Base-by-base conservation (phyloP, 2,113 vertebrate genomes). In the Cephalopterus ornatus region DNA sequence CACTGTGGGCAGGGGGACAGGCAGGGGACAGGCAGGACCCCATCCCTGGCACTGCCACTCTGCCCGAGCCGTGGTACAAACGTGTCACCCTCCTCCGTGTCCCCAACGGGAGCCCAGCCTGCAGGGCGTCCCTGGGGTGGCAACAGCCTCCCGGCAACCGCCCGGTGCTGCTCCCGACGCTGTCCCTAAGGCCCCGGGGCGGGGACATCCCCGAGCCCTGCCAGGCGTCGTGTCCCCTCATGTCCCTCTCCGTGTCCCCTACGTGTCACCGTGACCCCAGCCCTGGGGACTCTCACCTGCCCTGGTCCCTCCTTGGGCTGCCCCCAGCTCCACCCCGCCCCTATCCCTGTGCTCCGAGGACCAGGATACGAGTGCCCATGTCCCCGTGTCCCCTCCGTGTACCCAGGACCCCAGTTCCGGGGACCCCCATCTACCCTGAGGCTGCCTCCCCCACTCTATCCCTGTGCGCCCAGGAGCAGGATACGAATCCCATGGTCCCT, bases 141-240 rank as follows among this genome's bases (percentile, higher is more conserved):
- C 78, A 77, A 90, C 92, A 53, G 39, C 32, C 17, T 76, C 89
- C 68, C 16, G 5, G 92, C 74, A 73, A 92, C 92, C 1, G 2
- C 72, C 23, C 21, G 9, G 20, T 3, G 82, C 50, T 19, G 55
- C 61, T 74, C 26, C 5, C 39, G 8, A 6, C 32, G 2, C n/a
- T 3, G 50, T 49, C 27, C 66, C 6, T 42, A 10, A 49, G 5
- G 56, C 8, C 26, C 30, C n/a, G 67, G 83, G 10, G 41, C 47
- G 83, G 90, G 56, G 20, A 47, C 7, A 32, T 27, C 47, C 30
- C n/a, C 26, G 63, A 9, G 16, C 11, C 35, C 47, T 32, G 24
- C 30, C 53, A 30, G 35, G 39, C 39, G 44, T 39, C 16, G n/a
- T 35, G 42, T 55, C 10, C 94, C 98, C 97, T 95, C 97, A 20